Evolutionary conservation across 2,113 vertebrate species (phyloP).

Genomic region (Chaetodon trifascialis): DNA sequence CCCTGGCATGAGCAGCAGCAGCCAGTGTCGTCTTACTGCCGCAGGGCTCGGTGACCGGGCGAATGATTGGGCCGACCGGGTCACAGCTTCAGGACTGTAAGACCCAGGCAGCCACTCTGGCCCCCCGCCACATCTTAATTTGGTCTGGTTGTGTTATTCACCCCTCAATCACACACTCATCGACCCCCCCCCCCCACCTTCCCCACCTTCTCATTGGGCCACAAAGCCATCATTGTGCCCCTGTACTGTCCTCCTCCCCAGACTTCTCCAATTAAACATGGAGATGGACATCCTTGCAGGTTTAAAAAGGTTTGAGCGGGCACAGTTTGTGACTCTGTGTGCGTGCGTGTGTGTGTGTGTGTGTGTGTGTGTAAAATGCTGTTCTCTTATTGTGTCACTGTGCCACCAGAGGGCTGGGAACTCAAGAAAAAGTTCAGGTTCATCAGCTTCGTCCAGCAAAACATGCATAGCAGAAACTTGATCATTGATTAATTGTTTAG

Average conservation of each 20-base stretch:
- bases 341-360: conserved; percentile 14
- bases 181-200: not conserved
- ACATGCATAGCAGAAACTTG: not conserved
- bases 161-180: conserved; percentile 25
- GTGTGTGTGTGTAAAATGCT: not conserved
- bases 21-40: conserved; percentile 72
- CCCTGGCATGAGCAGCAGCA: conserved; percentile 42
- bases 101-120: conserved; percentile 85
- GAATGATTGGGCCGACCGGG: conserved; percentile 56
- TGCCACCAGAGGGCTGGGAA: conserved; percentile 22
- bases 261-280: conserved; percentile 88
- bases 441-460: not conserved
- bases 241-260: conserved; percentile 75
- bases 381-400: conserved; percentile 22
- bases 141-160: conserved; percentile 84
- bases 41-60: conserved; percentile 42
- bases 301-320: conserved; percentile 65
- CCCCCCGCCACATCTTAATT: conserved; percentile 87
- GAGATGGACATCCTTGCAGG: conserved; percentile 78
- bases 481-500: not conserved
- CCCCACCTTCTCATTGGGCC: conserved; percentile 79
- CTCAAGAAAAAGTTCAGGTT: conserved; percentile 7
- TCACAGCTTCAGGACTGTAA: conserved; percentile 69
- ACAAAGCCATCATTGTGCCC: conserved; percentile 92
- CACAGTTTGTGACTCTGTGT: conserved; percentile 24